These are phyloP conservation scores for Ranitomeya variabilis DNA, from an alignment of 2,113 vertebrate species.

Conservation along the genomic window DNA sequence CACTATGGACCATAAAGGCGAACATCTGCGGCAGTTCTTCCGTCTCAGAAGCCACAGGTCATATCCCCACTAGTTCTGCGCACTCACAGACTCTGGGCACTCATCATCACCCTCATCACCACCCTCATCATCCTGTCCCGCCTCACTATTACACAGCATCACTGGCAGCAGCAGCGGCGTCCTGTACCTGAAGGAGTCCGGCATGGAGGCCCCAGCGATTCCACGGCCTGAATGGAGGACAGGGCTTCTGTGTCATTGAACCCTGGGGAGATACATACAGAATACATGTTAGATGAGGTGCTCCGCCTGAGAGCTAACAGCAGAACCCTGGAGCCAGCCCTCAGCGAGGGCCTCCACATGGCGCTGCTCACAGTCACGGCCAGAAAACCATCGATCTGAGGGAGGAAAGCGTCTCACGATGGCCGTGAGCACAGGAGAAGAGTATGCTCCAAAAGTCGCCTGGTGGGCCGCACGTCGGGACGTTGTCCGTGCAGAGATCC, in stretches of 20 bases:
- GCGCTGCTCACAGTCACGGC: background rate
- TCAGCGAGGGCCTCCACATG: background rate
- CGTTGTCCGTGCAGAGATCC: too few species aligned
- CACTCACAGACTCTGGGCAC: too few species aligned
- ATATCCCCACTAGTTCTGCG: too few species aligned
- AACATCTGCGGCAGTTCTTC: too few species aligned
- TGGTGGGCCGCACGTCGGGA: too few species aligned
- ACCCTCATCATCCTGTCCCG: background rate
- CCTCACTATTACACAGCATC: background rate
- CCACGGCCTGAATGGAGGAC: background rate
- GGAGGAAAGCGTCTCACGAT: background rate
- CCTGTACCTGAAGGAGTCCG: background rate
- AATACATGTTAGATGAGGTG: background rate
- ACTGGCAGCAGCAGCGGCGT: background rate
- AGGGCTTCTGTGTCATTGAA: slow-evolving; percentile 1
- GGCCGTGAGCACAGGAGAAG: too few species aligned
- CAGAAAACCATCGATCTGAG: background rate
- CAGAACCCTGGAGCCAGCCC: background rate
- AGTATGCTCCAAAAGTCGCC: too few species aligned
- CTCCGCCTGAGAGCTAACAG: too few species aligned
- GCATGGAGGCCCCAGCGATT: background rate
- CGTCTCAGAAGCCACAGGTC: too few species aligned
- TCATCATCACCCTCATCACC: background rate
- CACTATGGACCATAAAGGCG: too few species aligned
- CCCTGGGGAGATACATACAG: background rate